Conservation (phyloP, 2,113 vertebrate genomes). For the Oncorhynchus keta region DNA sequence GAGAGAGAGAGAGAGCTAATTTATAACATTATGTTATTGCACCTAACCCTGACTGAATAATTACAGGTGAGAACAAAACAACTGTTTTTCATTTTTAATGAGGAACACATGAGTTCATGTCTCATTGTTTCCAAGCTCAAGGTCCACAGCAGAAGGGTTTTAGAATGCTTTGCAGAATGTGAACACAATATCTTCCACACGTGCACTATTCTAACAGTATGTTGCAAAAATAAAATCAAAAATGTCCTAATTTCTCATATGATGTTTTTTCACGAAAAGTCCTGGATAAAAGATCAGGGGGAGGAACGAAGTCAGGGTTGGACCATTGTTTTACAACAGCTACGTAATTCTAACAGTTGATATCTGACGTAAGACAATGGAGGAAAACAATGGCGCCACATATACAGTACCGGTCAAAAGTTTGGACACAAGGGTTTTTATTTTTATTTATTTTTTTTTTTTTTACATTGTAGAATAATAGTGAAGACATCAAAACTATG, state of each 20-base stretch:
- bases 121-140: not conserved
- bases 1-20: not conserved
- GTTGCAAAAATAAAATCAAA: not conserved
- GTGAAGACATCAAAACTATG: too few relatives aligned
- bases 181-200: not conserved
- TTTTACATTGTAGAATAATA: too few relatives aligned
- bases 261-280: not conserved
- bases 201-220: not conserved
- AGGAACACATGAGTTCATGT: not conserved
- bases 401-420: too few relatives aligned
- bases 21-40: not conserved
- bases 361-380: too few relatives aligned
- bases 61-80: constrained; percentile 23
- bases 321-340: too few relatives aligned
- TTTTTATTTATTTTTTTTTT: too few relatives aligned
- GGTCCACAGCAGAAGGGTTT: not conserved
- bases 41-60: not conserved
- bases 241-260: not conserved
- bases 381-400: too few relatives aligned
- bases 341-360: too few relatives aligned
- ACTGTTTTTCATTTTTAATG: not conserved
- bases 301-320: not conserved
- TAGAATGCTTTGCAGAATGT: not conserved
- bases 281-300: not conserved
- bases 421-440: too few relatives aligned